Evolutionary conservation across 2,113 vertebrate species (phyloP).

Genomic region (Megaceryle torquata): DNA sequence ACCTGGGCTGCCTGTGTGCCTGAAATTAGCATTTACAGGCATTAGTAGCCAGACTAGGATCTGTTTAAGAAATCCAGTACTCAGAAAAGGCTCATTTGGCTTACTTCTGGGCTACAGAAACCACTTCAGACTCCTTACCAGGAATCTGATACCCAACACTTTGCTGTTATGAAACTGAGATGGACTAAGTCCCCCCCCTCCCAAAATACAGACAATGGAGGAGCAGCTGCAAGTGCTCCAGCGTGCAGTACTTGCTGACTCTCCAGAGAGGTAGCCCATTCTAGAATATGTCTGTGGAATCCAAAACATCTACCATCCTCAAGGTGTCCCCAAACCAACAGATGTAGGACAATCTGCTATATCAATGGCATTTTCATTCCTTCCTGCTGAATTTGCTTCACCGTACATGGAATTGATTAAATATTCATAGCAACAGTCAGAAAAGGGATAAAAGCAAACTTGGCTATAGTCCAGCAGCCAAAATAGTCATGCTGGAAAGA

Average conservation of each 20-base stretch:
- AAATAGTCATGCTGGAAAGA: background rate
- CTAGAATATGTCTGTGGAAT: background rate
- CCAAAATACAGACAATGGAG: background rate
- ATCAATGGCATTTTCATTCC: slow-evolving; percentile 16
- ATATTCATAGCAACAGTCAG: slow-evolving; percentile 54
- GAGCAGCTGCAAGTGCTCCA: background rate
- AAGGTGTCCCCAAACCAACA: slow-evolving; percentile 25
- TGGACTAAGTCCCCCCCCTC: background rate
- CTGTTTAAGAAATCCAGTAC: background rate
- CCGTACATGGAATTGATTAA: slow-evolving; percentile 22
- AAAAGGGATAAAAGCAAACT: slow-evolving; percentile 57
- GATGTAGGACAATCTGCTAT: slow-evolving; percentile 15
- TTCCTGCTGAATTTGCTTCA: slow-evolving; percentile 31
- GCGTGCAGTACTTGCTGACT: background rate
- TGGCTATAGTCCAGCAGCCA: slow-evolving; percentile 10
- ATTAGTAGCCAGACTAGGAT: background rate
- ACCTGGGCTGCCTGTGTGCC: background rate
- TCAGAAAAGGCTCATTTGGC: background rate
- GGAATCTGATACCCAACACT: background rate
- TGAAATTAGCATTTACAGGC: background rate
- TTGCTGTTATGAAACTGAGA: background rate
- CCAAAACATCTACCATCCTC: background rate
- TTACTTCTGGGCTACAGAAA: background rate
- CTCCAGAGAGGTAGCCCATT: background rate
- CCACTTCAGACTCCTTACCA: background rate